Base-by-base conservation (phyloP, 2,113 vertebrate genomes). In the Speoplatyrhinus poulsoni region DNA sequence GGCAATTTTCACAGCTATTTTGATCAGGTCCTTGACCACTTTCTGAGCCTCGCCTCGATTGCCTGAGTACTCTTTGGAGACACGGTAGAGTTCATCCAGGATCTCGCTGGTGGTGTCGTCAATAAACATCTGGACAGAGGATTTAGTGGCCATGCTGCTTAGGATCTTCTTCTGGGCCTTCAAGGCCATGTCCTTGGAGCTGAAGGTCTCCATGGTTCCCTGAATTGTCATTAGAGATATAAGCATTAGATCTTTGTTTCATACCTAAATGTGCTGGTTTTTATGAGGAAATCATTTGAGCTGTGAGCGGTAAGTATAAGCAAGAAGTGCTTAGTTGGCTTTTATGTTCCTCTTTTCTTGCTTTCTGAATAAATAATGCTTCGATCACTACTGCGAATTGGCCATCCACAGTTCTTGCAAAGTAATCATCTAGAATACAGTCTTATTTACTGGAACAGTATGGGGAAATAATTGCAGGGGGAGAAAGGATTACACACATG, bases 141-240 rank as follows among this genome's bases (percentile, higher is more conserved):
- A 92, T 33, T 95, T 94, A 60, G 55, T 93, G 9, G 94, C 96
- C 94, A 96, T 93, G 69, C 84, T 87, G 86, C 95, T 96, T 59
- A 97, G 88, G 9, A 97, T 88, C 84, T 97, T 96, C 88, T 97
- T 97, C 90, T 96, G 95, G 0, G 90, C 94, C 64, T 92, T 93
- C 75, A 96, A 54, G 48, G 93, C 95, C 85, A 96, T 89, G 56
- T 93, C 95, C 85, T 93, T 95, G 32, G 96, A 95, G 84, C 85
- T 97, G 88, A 96, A 96, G 46, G 84, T 12, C 74, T 96, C 96
- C 95, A 96, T 96, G 59, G 46, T 77, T 73, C 50, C 69, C 84
- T 88, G 71, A 50, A 58, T 33, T 15, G 56, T 50, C 9, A 47
- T 26, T 3, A 17, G n/a, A 12, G 15, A 26, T 5, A 41, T 3